Evolutionary conservation across 2,888 invertebrate species (phyloP).

Genomic region (Lasioglossum lativentre): DNA sequence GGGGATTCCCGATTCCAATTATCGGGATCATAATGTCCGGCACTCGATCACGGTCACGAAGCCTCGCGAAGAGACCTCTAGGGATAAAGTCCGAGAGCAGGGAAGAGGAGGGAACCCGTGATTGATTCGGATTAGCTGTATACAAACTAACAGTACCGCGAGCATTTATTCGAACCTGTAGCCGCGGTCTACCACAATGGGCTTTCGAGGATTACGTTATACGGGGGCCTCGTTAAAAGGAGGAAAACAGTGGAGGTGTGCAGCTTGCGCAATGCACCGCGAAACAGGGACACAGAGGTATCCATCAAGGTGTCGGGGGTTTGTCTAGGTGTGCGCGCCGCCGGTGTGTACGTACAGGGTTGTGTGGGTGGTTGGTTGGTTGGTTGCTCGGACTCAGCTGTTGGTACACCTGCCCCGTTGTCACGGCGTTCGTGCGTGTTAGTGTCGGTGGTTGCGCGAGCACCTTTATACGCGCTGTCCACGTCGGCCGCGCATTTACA

Average conservation of each 20-base stretch:
- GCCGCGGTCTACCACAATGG: conserved; percentile 28
- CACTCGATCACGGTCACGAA: conserved; percentile 13
- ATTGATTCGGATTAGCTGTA: conserved; percentile 9
- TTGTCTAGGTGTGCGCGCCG: conserved; percentile 59
- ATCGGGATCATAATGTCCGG: not conserved
- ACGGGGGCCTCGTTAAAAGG: conserved; percentile 58
- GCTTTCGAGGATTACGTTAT: conserved; percentile 51
- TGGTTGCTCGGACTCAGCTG: conserved; percentile 75
- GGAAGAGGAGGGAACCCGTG: not conserved
- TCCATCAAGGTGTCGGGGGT: conserved; percentile 73
- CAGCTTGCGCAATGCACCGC: conserved; percentile 72
- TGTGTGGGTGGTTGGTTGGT: conserved; percentile 78
- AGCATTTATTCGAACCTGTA: conserved; percentile 9
- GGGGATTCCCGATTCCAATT: not conserved
- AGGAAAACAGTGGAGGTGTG: conserved; percentile 61
- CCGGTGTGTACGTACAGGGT: conserved; percentile 67
- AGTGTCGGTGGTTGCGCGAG: conserved; percentile 57
- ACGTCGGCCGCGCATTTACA: conserved; percentile 74
- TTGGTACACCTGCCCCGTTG: conserved; percentile 77
- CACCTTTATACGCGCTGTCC: conserved; percentile 71
- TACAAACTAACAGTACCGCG: conserved; percentile 4
- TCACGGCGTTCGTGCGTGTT: conserved; percentile 38
- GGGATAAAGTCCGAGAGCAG: not conserved
- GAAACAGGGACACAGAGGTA: conserved; percentile 69
- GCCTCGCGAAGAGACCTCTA: not conserved